Percentiles rank a stretch among this genome's conserved stretches.
phyloP scores from a whole-genome alignment of 2,113 vertebrate genomes.

The Atractosteus spatula region DNA sequence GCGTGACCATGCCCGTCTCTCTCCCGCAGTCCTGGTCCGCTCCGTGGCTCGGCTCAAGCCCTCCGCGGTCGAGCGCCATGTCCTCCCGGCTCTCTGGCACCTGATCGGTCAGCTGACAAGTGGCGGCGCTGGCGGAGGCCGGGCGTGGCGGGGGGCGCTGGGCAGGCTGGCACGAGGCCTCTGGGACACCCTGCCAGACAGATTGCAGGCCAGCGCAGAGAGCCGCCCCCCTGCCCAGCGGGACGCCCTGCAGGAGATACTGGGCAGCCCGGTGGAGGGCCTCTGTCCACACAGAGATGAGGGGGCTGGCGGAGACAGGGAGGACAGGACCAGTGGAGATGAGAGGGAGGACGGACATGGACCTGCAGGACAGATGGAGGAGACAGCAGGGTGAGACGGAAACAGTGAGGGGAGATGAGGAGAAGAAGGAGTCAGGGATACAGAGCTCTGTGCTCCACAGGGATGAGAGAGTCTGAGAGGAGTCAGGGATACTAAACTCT shows the following conservation, averaged over 20 bases:
- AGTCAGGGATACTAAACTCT: too few relatives aligned
- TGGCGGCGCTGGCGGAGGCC: slow-evolving; percentile 15
- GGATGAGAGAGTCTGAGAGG: too few relatives aligned
- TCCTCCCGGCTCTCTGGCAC: slow-evolving; percentile 57
- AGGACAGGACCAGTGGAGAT: neutral
- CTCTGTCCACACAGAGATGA: neutral
- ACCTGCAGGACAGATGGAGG: neutral
- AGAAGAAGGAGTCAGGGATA: too few relatives aligned
- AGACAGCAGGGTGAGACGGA: neutral
- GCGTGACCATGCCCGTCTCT: slow-evolving; percentile 8
- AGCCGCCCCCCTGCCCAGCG: slow-evolving; percentile 33
- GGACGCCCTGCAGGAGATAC: slow-evolving; percentile 35
- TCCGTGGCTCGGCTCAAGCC: slow-evolving; percentile 49
- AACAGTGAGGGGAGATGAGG: too few relatives aligned
- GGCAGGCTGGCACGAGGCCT: slow-evolving; percentile 27
- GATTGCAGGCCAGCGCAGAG: slow-evolving; percentile 30
- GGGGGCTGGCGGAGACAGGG: neutral
- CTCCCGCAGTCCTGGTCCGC: slow-evolving; percentile 48
- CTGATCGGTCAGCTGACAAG: slow-evolving; percentile 47
- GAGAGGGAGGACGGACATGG: neutral
- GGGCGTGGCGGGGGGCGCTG: neutral
- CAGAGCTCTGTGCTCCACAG: too few relatives aligned
- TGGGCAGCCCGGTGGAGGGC: slow-evolving; percentile 22
- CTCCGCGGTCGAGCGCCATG: slow-evolving; percentile 26
- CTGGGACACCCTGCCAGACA: slow-evolving; percentile 36